Percentiles rank a stretch among this genome's conserved stretches.
phyloP scores from a whole-genome alignment of 37 sponge, comb jelly and placozoan genomes.

The Cladorhizidae sp. region DNA sequence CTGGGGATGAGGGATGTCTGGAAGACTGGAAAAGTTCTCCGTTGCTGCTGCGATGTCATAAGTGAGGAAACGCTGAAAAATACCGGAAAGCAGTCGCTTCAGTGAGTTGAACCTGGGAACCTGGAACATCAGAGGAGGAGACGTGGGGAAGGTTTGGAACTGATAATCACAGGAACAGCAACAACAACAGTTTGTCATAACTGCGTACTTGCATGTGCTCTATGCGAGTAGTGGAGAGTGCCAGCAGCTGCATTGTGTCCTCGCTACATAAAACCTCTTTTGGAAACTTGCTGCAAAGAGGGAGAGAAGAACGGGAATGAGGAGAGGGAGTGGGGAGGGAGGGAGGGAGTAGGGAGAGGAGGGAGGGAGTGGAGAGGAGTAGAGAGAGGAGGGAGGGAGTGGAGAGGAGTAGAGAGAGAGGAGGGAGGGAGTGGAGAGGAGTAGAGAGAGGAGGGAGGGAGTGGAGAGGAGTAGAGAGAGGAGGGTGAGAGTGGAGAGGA shows the following conservation, averaged over 20 bases:
- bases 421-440: neutral
- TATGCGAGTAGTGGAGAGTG: constrained; percentile 58
- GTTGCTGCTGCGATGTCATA: neutral
- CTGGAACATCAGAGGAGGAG: neutral
- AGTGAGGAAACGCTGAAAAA: constrained; percentile 51
- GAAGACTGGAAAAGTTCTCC: neutral
- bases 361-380: neutral
- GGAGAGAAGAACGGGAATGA: too few relatives aligned
- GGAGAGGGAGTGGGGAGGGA: neutral
- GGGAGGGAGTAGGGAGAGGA: neutral
- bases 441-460: too few relatives aligned
- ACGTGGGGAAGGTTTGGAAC: too few relatives aligned
- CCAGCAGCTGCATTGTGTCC: constrained; percentile 55
- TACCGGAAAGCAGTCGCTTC: constrained; percentile 31
- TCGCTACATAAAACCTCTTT: constrained; percentile 44
- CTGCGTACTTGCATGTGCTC: constrained; percentile 77
- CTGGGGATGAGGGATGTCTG: neutral
- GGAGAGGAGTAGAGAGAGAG: too few relatives aligned
- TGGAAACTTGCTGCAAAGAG: constrained; percentile 57
- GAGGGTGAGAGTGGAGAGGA: neutral
- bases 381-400: neutral
- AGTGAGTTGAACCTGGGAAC: constrained; percentile 56
- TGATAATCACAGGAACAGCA: too few relatives aligned
- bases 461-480: neutral
- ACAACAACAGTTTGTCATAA: neutral